A percentile compares a stretch with the other conserved stretches of the same genome.
phyloP scores from a whole-genome alignment of 2,888 invertebrate genomes.

The Camptogramma bilineatum region DNA sequence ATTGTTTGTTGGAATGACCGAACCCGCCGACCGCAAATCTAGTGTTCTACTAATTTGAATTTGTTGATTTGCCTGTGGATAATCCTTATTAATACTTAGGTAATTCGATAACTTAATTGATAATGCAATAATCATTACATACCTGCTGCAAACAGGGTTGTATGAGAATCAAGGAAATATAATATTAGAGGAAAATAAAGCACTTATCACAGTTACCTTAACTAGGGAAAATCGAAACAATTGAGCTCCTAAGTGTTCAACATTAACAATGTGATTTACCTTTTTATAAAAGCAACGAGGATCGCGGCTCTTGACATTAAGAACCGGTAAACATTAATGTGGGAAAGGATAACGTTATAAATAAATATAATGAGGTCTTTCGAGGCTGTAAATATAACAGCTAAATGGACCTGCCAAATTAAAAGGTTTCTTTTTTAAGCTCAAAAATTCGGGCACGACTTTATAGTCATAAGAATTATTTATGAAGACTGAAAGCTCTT shows the following conservation, averaged over 20 bases:
- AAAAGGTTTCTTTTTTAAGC: slow-evolving; percentile 23
- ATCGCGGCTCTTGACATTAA: slow-evolving; percentile 30
- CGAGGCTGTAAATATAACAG: slow-evolving; percentile 34
- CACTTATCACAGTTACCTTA: neutral
- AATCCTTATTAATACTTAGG: slow-evolving; percentile 1
- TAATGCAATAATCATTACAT: neutral
- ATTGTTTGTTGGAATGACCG: slow-evolving; percentile 63
- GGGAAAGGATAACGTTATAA: slow-evolving; percentile 31
- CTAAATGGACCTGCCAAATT: slow-evolving; percentile 23
- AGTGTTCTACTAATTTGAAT: neutral
- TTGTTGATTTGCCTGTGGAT: neutral
- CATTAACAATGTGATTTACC: neutral
- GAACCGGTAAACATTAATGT: slow-evolving; percentile 31
- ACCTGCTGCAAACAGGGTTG: neutral
- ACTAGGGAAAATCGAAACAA: neutral
- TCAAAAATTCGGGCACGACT: slow-evolving; percentile 23
- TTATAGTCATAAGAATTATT: slow-evolving; percentile 19
- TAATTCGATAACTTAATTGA: neutral
- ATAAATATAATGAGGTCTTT: slow-evolving; percentile 28
- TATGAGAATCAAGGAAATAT: neutral
- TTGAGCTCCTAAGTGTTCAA: neutral
- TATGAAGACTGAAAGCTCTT: slow-evolving; percentile 21
- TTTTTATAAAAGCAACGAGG: slow-evolving; percentile 1
- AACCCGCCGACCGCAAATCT: slow-evolving; percentile 72
- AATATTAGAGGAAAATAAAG: neutral